These are phyloP conservation scores for Pseudomyrmex concolor DNA, from an alignment of 1,140 invertebrate genomes.

Conservation along the genomic window DNA sequence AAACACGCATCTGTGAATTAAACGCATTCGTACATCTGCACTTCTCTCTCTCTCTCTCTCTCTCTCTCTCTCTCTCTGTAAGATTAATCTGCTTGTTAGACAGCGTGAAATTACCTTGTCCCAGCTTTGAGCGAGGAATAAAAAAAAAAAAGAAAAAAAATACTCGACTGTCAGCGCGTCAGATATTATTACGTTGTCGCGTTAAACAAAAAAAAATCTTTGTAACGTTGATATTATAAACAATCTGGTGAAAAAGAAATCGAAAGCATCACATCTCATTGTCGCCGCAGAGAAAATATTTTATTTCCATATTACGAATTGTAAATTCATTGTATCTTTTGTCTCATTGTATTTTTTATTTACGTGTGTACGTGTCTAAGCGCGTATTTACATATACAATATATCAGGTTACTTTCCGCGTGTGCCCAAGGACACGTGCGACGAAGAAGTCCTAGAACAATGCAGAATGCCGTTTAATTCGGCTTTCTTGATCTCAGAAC, in stretches of 20 bases:
- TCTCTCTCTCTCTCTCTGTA: neutral
- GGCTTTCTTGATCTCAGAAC: conserved; percentile 65
- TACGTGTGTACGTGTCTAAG: too few relatives aligned
- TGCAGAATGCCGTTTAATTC: conserved; percentile 72
- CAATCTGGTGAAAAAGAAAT: neutral
- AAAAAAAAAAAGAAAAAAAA: neutral
- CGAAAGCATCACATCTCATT: neutral
- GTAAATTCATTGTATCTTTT: neutral
- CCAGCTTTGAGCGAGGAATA: neutral
- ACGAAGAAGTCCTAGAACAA: conserved; percentile 67
- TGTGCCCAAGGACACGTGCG: conserved; percentile 41
- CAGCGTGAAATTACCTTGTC: conserved; percentile 29
- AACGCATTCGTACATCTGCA: too few relatives aligned
- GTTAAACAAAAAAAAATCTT: too few relatives aligned
- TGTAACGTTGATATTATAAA: too few relatives aligned
- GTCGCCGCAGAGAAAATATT: neutral
- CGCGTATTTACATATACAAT: neutral
- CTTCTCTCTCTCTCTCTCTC: too few relatives aligned
- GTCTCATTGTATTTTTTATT: too few relatives aligned
- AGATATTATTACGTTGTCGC: neutral
- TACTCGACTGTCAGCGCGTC: neutral
- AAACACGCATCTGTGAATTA: conserved; percentile 25
- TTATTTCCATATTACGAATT: neutral
- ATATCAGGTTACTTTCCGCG: conserved; percentile 9
- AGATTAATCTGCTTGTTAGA: conserved; percentile 41